phyloP scores from a whole-genome alignment of 1,140 invertebrate species.

The Trinorchestia longiramus region DNA sequence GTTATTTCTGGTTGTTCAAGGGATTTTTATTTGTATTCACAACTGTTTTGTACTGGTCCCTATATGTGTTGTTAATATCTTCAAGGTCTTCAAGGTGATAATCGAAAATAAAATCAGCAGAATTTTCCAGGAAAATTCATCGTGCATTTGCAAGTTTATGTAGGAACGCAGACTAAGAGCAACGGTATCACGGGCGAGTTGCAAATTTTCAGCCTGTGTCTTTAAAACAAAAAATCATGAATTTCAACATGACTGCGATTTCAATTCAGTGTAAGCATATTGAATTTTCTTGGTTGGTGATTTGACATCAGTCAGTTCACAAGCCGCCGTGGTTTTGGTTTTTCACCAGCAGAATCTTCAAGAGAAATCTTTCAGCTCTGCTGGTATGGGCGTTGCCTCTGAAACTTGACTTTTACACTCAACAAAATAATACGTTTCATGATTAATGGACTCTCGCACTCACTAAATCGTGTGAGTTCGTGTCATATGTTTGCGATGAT shows the following conservation, averaged over 20 bases:
- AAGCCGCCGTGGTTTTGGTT: neutral
- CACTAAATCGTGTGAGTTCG: neutral
- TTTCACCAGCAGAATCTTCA: neutral
- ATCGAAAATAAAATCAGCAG: neutral
- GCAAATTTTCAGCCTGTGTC: neutral
- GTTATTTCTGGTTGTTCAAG: neutral
- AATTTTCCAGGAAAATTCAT: neutral
- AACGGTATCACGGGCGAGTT: neutral
- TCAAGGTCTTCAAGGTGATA: neutral
- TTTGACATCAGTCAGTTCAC: neutral
- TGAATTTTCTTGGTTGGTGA: neutral
- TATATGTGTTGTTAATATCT: neutral
- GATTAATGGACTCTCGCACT: slow-evolving; percentile 6
- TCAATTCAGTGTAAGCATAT: neutral
- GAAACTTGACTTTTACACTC: neutral
- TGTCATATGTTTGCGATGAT: neutral
- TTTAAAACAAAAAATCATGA: neutral
- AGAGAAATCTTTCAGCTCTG: neutral
- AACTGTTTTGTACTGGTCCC: neutral
- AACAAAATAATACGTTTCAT: neutral
- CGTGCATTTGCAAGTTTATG: neutral
- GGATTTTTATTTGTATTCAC: neutral
- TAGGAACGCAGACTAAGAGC: neutral
- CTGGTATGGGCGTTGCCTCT: neutral
- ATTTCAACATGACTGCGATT: neutral